Evolutionary conservation across 1,140 invertebrate genomes (phyloP).

Genomic region (Orius laevigatus): DNA sequence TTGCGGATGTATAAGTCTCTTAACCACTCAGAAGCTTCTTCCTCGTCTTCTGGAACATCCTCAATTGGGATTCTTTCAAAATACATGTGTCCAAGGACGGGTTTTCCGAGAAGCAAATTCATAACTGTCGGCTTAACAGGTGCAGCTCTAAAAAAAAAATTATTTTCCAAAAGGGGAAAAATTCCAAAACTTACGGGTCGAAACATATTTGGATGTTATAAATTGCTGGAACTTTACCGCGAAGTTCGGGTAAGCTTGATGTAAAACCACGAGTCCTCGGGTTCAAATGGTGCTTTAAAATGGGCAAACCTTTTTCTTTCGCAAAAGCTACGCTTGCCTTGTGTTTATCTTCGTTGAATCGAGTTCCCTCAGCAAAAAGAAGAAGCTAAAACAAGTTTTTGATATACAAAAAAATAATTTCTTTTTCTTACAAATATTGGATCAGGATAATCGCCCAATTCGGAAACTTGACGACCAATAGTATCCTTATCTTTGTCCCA

Average conservation of each 20-base stretch:
- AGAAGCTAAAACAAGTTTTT: slow-evolving; percentile 45
- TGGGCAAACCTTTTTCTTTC: slow-evolving; percentile 62
- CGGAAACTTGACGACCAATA: slow-evolving; percentile 60
- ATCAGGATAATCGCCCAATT: slow-evolving; percentile 73
- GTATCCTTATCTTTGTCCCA: slow-evolving; percentile 78
- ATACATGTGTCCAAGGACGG: slow-evolving; percentile 56
- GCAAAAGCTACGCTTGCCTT: slow-evolving; percentile 77
- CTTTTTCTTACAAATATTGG: slow-evolving; percentile 56
- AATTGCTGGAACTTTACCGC: slow-evolving; percentile 61
- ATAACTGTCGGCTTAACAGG: slow-evolving; percentile 56
- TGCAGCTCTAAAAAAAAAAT: not conserved
- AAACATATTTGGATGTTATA: slow-evolving; percentile 75
- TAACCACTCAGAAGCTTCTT: slow-evolving; percentile 61
- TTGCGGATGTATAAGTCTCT: slow-evolving; percentile 65
- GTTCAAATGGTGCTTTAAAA: slow-evolving; percentile 76
- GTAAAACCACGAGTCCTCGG: slow-evolving; percentile 87
- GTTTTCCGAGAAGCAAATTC: slow-evolving; percentile 63
- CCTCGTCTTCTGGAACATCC: slow-evolving; percentile 62
- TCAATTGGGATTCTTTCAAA: slow-evolving; percentile 67
- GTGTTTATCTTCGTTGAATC: slow-evolving; percentile 78
- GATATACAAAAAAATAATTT: slow-evolving; percentile 11
- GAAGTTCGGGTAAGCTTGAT: slow-evolving; percentile 51
- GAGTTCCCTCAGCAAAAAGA: slow-evolving; percentile 87
- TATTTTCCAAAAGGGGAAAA: too few relatives aligned
- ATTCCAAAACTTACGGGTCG: slow-evolving; percentile 33